Conservation (phyloP, 2,113 vertebrate genomes). For the Laterallus jamaicensis region DNA sequence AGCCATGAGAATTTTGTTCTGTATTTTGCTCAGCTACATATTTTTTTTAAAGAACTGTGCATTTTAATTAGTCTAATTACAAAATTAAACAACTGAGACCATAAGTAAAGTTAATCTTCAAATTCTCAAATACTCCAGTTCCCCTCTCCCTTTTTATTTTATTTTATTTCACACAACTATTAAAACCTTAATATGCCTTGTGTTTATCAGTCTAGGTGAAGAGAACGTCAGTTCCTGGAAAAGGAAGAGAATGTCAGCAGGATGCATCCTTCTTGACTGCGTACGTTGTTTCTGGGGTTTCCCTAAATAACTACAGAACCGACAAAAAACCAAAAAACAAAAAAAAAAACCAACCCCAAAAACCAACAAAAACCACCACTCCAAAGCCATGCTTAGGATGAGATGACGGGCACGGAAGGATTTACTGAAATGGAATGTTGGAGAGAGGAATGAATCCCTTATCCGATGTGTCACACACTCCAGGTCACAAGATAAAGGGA, state of each 20-base stretch:
- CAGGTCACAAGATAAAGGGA: constrained; percentile 32
- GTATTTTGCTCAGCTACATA: neutral
- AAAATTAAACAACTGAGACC: neutral
- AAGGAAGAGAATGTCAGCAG: constrained; percentile 62
- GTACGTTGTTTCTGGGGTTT: neutral
- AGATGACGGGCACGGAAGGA: neutral
- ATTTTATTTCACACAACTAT: neutral
- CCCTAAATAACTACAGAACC: constrained; percentile 60
- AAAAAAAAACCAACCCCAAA: too few relatives aligned
- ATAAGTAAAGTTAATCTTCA: neutral
- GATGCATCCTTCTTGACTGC: constrained; percentile 31
- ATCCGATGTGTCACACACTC: neutral
- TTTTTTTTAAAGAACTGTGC: neutral
- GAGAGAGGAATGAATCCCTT: neutral
- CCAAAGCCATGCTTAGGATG: neutral
- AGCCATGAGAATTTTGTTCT: neutral
- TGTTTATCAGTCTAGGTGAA: neutral
- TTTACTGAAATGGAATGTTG: constrained; percentile 18
- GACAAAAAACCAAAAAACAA: neutral
- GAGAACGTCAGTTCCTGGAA: constrained; percentile 59
- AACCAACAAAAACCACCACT: too few relatives aligned
- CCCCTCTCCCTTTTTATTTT: neutral
- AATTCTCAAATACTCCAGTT: neutral
- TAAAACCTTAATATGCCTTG: neutral
- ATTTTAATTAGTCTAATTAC: neutral